Base-by-base conservation (phyloP, 2,113 vertebrate genomes). In the Podilymbus podiceps region DNA sequence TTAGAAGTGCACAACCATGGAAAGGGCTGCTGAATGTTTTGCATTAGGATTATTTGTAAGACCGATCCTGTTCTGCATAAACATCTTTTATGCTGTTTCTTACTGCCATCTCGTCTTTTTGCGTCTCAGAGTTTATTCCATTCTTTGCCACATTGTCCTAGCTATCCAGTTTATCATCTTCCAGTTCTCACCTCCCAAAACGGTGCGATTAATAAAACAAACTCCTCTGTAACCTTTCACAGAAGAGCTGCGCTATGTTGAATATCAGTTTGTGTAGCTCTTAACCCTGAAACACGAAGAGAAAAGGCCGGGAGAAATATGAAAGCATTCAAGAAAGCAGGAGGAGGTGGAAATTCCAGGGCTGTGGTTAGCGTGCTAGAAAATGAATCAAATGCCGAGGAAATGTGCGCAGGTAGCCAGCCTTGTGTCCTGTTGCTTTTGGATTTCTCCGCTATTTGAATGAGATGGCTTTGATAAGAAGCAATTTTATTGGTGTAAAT, bases 201-300 rank as follows among this genome's bases (percentile, higher is more conserved):
- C 40, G 9, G 50, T 94, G 56, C 77, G 60, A 97, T 93, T 96
- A 97, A 90, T 95, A 91, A 95, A 96, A 82, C n/a, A 97, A 96
- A 91, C 42, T 88, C 58, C 22, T 46, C 55, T 53, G 12, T 81
- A 80, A 60, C 56, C 85, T 85, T 95, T 75, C 64, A 88, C 42
- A 79, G 62, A 92, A 76, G 52, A 81, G 83, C 73, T 42, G 38
- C 62, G 22, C 15, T 71, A 68, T 91, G 73, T 44, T 69, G 44
- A 96, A 90, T 38, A 79, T 92, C 49, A 55, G 22, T 63, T 85
- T 86, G 59, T 80, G 52, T 62, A 79, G 33, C 25, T 72, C 71
- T 94, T 95, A 67, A 88, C n/a, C 44, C 42, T 62, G 38, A 93
- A 97, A 92, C 18, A 31, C 13, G 46, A 88, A 79, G 35, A 94